A percentile compares a stretch with the other conserved stretches of the same genome.
These are phyloP conservation scores for Halocynthia roretzi DNA, from an alignment of 23 tunicate species.

Conservation along the genomic window DNA sequence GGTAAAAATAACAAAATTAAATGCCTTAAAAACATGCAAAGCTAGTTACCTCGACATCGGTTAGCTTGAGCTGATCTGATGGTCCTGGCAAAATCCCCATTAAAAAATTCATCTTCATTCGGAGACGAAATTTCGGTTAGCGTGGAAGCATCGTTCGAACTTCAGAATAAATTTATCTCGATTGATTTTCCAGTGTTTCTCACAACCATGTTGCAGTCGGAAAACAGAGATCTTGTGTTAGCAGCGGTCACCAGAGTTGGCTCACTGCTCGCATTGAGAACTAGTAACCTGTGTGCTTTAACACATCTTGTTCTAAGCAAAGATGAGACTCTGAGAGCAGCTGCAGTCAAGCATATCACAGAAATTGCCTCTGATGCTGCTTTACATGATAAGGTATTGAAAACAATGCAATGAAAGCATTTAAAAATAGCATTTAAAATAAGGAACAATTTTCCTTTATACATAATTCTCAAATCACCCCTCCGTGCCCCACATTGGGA, in stretches of 20 bases:
- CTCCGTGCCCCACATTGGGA: neutral
- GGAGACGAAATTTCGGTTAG: no score
- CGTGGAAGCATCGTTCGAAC: no score
- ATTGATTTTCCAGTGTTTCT: conserved; percentile 68
- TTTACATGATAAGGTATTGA: conserved; percentile 54
- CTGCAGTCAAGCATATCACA: conserved; percentile 88
- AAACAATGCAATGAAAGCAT: neutral
- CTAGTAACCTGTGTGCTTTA: conserved; percentile 71
- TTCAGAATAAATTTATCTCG: neutral
- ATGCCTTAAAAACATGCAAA: no score
- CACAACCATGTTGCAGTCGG: conserved; percentile 42
- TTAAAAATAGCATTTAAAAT: no score
- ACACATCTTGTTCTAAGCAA: conserved; percentile 62
- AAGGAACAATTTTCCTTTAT: no score
- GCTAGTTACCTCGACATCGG: no score
- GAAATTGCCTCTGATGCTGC: conserved; percentile 52
- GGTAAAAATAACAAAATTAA: no score
- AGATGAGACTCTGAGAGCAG: conserved; percentile 41
- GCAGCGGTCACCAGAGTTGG: conserved; percentile 76
- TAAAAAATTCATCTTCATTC: no score
- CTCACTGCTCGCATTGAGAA: conserved; percentile 70
- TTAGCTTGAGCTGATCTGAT: no score
- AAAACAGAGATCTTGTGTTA: conserved; percentile 35
- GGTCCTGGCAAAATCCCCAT: no score
- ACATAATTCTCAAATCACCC: no score